phyloP scores from a whole-genome alignment of 2,797 vertebrate species.

The Rhyacichthys aspro region DNA sequence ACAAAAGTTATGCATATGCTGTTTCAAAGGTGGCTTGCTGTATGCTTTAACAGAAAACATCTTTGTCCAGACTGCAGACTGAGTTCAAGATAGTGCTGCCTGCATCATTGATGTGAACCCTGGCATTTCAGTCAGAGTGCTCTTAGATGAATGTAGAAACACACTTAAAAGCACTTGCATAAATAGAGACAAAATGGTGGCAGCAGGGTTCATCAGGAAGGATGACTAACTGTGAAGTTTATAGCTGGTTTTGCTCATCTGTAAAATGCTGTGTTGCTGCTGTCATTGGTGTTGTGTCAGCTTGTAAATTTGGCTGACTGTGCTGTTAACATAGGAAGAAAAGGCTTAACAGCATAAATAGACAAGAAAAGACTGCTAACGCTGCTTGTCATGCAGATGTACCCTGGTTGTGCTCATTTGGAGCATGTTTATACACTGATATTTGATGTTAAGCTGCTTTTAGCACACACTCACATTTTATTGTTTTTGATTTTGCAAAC shows the following conservation, averaged over 20 bases:
- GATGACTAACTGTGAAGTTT: conserved; percentile 24
- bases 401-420: background rate
- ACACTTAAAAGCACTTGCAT: conserved; percentile 22
- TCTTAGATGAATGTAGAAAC: conserved; percentile 16
- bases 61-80: background rate
- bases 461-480: conserved; percentile 4
- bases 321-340: conserved; percentile 29
- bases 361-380: conserved; percentile 8
- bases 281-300: conserved; percentile 30
- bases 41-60: background rate
- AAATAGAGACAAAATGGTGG: conserved; percentile 14
- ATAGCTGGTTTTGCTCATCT: conserved; percentile 31
- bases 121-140: conserved; percentile 13
- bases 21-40: no score
- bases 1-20: no score
- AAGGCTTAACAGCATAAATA: conserved; percentile 12
- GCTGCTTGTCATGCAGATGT: conserved; percentile 16
- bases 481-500: conserved; percentile 3
- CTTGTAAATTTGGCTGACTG: conserved; percentile 26
- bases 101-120: background rate
- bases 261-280: conserved; percentile 27
- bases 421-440: conserved; percentile 4
- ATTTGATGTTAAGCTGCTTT: conserved; percentile 8
- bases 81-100: conserved; percentile 7
- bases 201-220: conserved; percentile 17